Evolutionary conservation across 2,113 vertebrate genomes (phyloP), one percentile per base, ranked within the genome.

Genomic region (Peromyscus polionotus): DNA sequence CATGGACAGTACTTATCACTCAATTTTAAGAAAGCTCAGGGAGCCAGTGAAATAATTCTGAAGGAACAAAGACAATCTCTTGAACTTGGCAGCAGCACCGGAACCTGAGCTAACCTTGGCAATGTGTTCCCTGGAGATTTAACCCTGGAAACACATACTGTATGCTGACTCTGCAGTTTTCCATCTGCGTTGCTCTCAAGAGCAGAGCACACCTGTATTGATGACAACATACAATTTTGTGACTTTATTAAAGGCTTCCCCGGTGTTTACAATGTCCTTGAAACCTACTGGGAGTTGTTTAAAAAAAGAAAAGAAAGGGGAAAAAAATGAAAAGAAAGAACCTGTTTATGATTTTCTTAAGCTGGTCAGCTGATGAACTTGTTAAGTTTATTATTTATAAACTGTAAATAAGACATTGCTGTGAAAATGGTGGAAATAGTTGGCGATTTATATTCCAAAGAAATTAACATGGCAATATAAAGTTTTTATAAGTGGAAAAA

Each of bases 331-430:
- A n/a, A 59, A 12, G 36, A 59, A 22, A 24, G 31, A 39, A 39
- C 22, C 12, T 83, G n/a, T 83, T 36, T 39, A 26, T 57, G 48
- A 39, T 72, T 57, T 42, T 42, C 54, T 68, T 65, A 28, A 65
- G 28, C 88, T 26, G 33, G 45, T 51, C 8, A 79, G 20, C 28
- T 17, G 70, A 9, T 68, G 14, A 91, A 75, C 31, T 33, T 45
- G 9, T 16, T n/a, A 48, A 6, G 2, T 83, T 95, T 39, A 68
- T 89, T 86, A 63, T 67, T 94, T 91, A 89, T 72, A 96, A 95
- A 81, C 92, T 91, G 3, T 92, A 92, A 92, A 92, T 77, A 96
- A 16, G 20, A 24, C 9, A 72, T 97, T 90, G 88, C 14, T 88
- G 31, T 90, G 36, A 14, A 86, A 81, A 95, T 96, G 61, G 42